Base-by-base conservation (phyloP, 2,113 vertebrate species). In the Rhinogobius similis region DNA sequence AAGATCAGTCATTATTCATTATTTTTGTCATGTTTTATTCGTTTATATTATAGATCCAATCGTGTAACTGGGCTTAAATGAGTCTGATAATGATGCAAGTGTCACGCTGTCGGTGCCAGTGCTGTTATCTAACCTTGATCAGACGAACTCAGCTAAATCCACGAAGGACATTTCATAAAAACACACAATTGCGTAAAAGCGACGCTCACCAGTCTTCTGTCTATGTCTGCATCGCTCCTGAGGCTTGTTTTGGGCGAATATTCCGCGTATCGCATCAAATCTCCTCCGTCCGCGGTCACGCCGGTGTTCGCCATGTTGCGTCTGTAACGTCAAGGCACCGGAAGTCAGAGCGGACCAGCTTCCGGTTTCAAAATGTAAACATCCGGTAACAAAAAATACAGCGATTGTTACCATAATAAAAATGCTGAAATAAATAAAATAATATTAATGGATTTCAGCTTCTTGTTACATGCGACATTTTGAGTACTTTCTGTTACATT, bases 171-270 rank as follows among this genome's bases (percentile, higher is more conserved):
- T 2, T 1, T 36, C 2, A 20, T 36, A n/a, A 20, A 61, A 36
- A 20, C 58, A 61, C 5, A 0, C 2, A 24, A 7, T 41, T 63
- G 0, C 0, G 1, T 53, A 1, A 32, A 14, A 9, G 4, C n/a
- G 20, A 44, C 0, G 85, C 87, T 90, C 63, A 93, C 94, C 77
- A 93, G 27, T 11, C 86, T 83, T 18, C 82, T 83, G 82, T 94
- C 90, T 14, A 89, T 86, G 20, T 91, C 91, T 10, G 91, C 82
- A 12, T 90, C 90, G 13, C 83, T 82, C 21, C 78, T 52, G 0
- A 20, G 2, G 0, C 8, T 73, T 1, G 24, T 68, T 71, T 83
- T 84, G 0, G 75, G 13, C 53, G 61, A 36, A 44, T 92, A 93
- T 75, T 94, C 93, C 0, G 86, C 32, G 59, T 90, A 76, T 70